These are phyloP conservation scores for Aeoliscus strigatus DNA, from an alignment of 2,797 vertebrate species.

Conservation along the genomic window DNA sequence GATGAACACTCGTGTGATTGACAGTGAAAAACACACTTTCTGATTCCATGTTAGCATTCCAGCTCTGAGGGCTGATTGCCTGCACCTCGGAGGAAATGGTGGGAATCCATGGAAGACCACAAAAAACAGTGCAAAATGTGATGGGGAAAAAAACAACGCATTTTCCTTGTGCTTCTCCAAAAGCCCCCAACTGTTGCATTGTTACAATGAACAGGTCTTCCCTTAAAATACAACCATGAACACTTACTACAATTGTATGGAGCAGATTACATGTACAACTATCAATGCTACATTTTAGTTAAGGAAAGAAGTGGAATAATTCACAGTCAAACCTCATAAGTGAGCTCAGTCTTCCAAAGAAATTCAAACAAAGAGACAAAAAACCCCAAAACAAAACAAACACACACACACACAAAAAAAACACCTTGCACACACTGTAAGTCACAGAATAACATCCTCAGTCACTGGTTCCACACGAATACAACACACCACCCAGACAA, in stretches of 20 bases:
- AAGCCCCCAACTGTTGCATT: slow-evolving; percentile 15
- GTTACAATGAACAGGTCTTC: slow-evolving; percentile 27
- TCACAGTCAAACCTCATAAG: slow-evolving; percentile 66
- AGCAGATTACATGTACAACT: slow-evolving; percentile 44
- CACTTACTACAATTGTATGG: slow-evolving; percentile 32
- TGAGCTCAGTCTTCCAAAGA: slow-evolving; percentile 37
- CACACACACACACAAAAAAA: no score
- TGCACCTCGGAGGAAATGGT: slow-evolving; percentile 28
- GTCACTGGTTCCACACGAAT: slow-evolving; percentile 52
- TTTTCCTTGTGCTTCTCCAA: slow-evolving; percentile 34
- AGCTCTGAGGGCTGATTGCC: slow-evolving; percentile 16
- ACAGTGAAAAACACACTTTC: slow-evolving; percentile 25
- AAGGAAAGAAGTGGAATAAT: slow-evolving; percentile 38
- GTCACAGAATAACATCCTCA: slow-evolving; percentile 50
- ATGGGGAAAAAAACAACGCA: slow-evolving; percentile 28
- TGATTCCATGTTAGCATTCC: slow-evolving; percentile 49
- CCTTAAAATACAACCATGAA: slow-evolving; percentile 56
- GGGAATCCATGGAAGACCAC: slow-evolving; percentile 32
- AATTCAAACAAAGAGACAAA: no score
- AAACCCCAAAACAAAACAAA: no score
- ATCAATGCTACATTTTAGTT: slow-evolving; percentile 57
- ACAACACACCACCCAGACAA: slow-evolving; percentile 52
- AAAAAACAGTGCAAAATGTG: slow-evolving; percentile 38
- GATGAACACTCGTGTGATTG: slow-evolving; percentile 19
- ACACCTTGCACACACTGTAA: slow-evolving; percentile 48